Conservation (phyloP, 2,797 vertebrate genomes). For the Falco columbarius region DNA sequence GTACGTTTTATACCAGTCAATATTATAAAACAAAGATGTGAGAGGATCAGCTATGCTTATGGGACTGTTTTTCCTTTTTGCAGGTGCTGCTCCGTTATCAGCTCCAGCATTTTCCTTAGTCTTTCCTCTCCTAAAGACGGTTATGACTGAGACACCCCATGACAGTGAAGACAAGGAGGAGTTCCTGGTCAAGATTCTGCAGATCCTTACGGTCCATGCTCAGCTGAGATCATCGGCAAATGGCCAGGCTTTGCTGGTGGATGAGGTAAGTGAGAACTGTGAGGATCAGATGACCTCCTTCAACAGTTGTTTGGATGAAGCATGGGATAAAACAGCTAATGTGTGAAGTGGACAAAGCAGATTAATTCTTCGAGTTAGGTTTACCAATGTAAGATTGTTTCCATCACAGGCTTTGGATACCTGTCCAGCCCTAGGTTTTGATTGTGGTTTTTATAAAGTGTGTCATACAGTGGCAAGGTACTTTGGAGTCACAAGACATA, state of each 20-base stretch:
- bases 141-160: constrained; percentile 84
- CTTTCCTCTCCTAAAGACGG: constrained; percentile 91
- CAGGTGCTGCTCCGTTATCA: constrained; percentile 75
- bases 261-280: constrained; percentile 83
- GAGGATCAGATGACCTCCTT: not conserved
- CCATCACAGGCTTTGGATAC: not conserved
- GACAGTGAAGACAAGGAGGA: constrained; percentile 85
- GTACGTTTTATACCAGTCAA: not conserved
- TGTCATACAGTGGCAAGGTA: not conserved
- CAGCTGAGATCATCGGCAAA: constrained; percentile 84
- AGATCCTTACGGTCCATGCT: constrained; percentile 87
- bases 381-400: not conserved
- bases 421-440: not conserved
- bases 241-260: constrained; percentile 74
- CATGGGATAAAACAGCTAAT: not conserved
- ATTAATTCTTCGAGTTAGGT: not conserved
- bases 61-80: not conserved
- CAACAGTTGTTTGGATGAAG: not conserved
- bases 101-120: constrained; percentile 87
- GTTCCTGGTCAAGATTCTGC: constrained; percentile 85
- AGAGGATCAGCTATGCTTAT: not conserved
- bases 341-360: not conserved
- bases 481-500: not conserved
- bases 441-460: not conserved
- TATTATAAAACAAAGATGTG: not conserved